phyloP scores from a whole-genome alignment of 2,113 vertebrate species.

The Serilophus lunatus region DNA sequence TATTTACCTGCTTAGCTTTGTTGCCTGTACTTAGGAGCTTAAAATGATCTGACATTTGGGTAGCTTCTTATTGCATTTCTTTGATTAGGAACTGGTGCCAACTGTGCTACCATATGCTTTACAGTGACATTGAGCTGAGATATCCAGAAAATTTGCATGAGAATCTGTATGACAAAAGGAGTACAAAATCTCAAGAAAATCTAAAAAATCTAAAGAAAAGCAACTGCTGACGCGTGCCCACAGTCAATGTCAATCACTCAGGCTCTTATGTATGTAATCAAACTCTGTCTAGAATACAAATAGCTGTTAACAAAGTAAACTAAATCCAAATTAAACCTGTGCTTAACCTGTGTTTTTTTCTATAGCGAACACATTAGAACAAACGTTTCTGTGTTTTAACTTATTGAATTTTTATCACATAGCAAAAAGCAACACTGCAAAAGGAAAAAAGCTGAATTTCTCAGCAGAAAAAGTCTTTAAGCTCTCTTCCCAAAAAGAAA shows the following conservation, averaged over 20 bases:
- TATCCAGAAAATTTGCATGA: not conserved
- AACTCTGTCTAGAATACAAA: not conserved
- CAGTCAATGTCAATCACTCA: not conserved
- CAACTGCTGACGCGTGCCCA: not conserved
- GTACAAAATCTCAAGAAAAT: not conserved
- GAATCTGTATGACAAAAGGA: not conserved
- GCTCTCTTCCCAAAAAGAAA: not conserved
- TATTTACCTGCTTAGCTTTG: not conserved
- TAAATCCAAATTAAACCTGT: not conserved
- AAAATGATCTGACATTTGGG: not conserved
- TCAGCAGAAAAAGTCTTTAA: not conserved
- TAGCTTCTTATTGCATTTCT: not conserved
- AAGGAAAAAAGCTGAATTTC: not conserved
- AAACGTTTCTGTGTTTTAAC: not conserved
- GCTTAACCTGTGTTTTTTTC: too few species aligned
- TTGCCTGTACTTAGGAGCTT: not conserved
- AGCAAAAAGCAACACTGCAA: not conserved
- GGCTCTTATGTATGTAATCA: not conserved
- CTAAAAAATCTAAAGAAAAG: not conserved
- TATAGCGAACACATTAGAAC: not conserved
- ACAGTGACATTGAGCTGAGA: not conserved
- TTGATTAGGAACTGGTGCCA: not conserved
- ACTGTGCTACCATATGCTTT: not conserved
- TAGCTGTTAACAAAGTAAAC: not conserved
- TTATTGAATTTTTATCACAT: not conserved